phyloP scores from a whole-genome alignment of 2,888 invertebrate species.

The Aspidiotus destructor region DNA sequence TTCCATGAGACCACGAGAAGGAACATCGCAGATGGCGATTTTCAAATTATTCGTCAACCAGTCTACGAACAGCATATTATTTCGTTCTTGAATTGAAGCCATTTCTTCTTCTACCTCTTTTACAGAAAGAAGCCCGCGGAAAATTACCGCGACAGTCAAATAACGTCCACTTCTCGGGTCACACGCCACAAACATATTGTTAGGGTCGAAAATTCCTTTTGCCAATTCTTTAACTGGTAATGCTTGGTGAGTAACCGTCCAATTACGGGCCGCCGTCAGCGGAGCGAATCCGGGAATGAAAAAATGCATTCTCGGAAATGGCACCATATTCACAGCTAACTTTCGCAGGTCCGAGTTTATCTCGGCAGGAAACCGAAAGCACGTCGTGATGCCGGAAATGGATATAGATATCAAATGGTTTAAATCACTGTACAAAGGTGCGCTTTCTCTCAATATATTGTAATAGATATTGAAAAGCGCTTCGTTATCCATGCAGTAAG shows the following conservation, averaged over 20 bases:
- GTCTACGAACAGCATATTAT: conserved; percentile 54
- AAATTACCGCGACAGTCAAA: conserved; percentile 42
- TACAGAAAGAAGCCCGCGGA: conserved; percentile 35
- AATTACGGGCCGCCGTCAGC: conserved; percentile 47
- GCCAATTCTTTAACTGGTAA: conserved; percentile 48
- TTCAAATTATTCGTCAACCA: conserved; percentile 78
- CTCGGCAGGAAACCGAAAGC: conserved; percentile 53
- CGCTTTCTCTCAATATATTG: conserved; percentile 51
- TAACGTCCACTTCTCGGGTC: conserved; percentile 53
- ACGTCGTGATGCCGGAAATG: conserved; percentile 49
- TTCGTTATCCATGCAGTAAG: conserved; percentile 55
- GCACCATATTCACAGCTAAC: conserved; percentile 53
- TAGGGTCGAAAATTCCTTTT: conserved; percentile 46
- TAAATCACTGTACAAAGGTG: conserved; percentile 57
- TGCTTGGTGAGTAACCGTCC: conserved; percentile 45
- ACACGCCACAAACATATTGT: conserved; percentile 52
- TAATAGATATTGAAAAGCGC: conserved; percentile 57
- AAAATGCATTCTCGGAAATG: conserved; percentile 52
- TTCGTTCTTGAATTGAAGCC: conserved; percentile 55
- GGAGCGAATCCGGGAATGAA: conserved; percentile 54
- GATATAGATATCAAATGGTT: conserved; percentile 53
- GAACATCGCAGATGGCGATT: conserved; percentile 70
- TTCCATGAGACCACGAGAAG: conserved; percentile 57
- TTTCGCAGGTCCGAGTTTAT: conserved; percentile 53
- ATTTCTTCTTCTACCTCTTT: conserved; percentile 60